Evolutionary conservation across 2,888 invertebrate species (phyloP).

Genomic region (Drosophila tanythrix): DNA sequence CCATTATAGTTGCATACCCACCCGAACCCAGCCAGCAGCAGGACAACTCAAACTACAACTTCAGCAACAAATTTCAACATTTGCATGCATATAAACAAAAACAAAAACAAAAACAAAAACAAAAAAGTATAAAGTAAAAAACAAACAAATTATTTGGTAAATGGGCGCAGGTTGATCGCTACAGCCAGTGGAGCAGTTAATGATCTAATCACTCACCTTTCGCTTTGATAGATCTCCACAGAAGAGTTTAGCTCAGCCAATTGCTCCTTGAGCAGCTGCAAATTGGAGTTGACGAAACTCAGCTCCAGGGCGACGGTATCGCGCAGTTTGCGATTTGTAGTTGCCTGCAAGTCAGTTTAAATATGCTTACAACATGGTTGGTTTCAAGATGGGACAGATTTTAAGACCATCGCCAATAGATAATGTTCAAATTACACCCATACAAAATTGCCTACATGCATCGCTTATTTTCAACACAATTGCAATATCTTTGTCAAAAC

Average conservation of each 20-base stretch:
- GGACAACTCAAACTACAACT: constrained; percentile 35
- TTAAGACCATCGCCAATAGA: background rate
- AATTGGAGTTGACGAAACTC: constrained; percentile 98
- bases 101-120: background rate
- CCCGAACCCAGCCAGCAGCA: constrained; percentile 5
- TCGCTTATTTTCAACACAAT: background rate
- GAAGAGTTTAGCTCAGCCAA: constrained; percentile 97
- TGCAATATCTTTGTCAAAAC: background rate
- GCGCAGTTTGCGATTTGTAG: constrained; percentile 95
- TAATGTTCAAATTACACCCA: background rate
- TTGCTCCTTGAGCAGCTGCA: constrained; percentile 97
- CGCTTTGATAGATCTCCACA: constrained; percentile 97
- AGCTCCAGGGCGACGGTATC: constrained; percentile 97
- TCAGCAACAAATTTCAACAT: constrained; percentile 43
- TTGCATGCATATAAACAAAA: constrained; percentile 41
- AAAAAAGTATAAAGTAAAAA: background rate
- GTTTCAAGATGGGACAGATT: background rate
- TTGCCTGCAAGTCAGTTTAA: constrained; percentile 87
- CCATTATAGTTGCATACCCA: constrained; percentile 34
- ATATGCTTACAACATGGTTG: background rate
- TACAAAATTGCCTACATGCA: background rate
- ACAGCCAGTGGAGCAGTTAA: constrained; percentile 35
- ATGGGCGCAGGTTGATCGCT: constrained; percentile 42
- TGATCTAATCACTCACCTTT: constrained; percentile 88
- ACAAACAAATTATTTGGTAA: constrained; percentile 42